A percentile compares a stretch with the other conserved stretches of the same genome.
phyloP scores from a whole-genome alignment of 2,113 vertebrate species.

The Tonatia bakeri region DNA sequence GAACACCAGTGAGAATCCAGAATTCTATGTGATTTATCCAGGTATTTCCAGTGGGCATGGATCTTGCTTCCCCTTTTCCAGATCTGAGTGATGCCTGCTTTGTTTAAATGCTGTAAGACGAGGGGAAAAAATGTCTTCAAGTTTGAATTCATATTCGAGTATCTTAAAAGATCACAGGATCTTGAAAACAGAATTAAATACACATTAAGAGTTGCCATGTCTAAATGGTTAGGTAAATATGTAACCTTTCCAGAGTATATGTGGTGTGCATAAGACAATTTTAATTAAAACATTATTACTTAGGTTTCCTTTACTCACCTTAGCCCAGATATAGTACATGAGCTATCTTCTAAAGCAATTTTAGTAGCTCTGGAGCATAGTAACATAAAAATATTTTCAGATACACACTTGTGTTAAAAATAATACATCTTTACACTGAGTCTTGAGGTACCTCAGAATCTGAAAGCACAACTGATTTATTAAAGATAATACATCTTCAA shows the following conservation, averaged over 20 bases:
- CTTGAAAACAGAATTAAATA: not conserved
- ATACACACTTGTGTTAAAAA: not conserved
- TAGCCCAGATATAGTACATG: not conserved
- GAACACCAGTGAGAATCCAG: not conserved
- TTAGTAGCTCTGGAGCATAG: not conserved
- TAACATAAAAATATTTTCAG: not conserved
- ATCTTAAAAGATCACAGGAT: not conserved
- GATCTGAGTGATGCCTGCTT: not conserved
- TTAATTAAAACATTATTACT: not conserved
- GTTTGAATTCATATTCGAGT: not conserved
- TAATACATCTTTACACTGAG: not conserved
- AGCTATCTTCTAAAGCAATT: not conserved
- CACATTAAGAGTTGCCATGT: not conserved
- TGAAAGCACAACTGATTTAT: not conserved
- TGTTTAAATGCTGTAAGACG: not conserved
- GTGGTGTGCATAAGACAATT: not conserved
- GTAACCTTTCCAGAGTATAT: not conserved
- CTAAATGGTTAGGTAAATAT: not conserved
- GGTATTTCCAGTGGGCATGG: not conserved
- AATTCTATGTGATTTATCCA: not conserved
- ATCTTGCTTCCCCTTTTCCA: not conserved
- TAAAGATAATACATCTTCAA: not conserved
- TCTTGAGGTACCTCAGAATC: not conserved
- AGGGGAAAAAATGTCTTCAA: not conserved
- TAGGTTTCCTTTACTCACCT: not conserved